Evolutionary conservation across 1,140 invertebrate species (phyloP), one percentile per base, ranked within the genome.

Genomic region (Drosophila lini): DNA sequence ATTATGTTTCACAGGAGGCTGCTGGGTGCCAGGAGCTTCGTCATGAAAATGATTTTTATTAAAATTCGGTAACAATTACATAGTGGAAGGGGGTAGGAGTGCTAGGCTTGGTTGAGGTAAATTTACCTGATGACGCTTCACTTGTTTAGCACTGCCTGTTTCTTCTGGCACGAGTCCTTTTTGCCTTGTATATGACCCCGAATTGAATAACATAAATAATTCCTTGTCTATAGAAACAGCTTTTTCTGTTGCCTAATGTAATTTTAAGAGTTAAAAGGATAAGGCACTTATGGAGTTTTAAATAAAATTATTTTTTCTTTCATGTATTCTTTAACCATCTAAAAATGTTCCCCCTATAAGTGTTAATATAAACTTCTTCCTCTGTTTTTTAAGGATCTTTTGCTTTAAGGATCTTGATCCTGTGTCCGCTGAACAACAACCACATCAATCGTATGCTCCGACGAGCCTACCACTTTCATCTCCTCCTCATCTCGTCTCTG

Each of bases 401-500:
- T 1, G 25, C 25, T 28, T 28, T 28, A 0, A 28, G 5, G 2
- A 31, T 16, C n/a, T 32, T 32, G 10, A 3, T 34, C 1, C 11
- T 22, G 13, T 36, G 16, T 15, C 7, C 16, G 2, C 7, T 36
- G 32, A 53, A 7, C 11, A 53, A 19, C n/a, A 22, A 22, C 32
- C 52, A 15, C 52, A 53, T 53, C 52, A 53, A 36, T 53, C 52
- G 32, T 36, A 53, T 4, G n/a, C 19, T 9, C 13, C 16, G 52
- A 9, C 4, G 52, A 7, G 32, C 52, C 52, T 53, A 38, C 13
- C 22, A 22, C 25, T 32, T 16, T 5, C 41, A 41, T 32, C 40
- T 40, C 41, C 61, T 69, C 65, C 38, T 65, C 19, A 45, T n/a
- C 47, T 61, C 40, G 53, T 47, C 60, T 62, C 68, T 76, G n/a